Evolutionary conservation across 2,888 invertebrate species (phyloP), one percentile per base, ranked within the genome.

Genomic region (Leptinotarsa rubiginosa): DNA sequence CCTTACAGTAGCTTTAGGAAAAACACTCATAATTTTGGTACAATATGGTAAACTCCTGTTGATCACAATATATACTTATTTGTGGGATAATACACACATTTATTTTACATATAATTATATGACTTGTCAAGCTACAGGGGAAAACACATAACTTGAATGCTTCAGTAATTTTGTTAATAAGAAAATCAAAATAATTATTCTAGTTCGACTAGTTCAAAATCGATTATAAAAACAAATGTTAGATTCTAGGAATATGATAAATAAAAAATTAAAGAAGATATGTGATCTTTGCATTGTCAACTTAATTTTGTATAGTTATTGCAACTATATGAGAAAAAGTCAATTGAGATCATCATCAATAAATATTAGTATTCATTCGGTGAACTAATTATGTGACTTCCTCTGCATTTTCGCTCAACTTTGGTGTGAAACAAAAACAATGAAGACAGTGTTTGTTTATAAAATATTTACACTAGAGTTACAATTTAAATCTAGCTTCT

Each of bases 11-110:
- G 77, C 80, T 80, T 83, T 83, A 79, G 81, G 80, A 84, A 84
- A 83, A 81, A 84, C 84, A 85, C 80, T 76, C 81, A 84, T 78
- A 81, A 85, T 83, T 86, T 87, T 87, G 87, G 86, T 87, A 87
- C 85, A 85, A 84, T 62, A 75, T 56, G 62, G 64, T 69, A 70
- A 54, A 50, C 22, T 69, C 65, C 49, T 22, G 41, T 67, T 66
- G 66, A 12, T 47, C 54, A 56, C 56, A 56, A 22, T 54, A 56
- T 20, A 59, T 25, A 47, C 47, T 47, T 47, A 65, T 65, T 49
- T n/a, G 47, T 49, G 25, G 67, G 47, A 52, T 67, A 52, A 31
- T 41, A 62, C 62, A 41, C 41, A 62, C 62, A 62, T 62, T 62
- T 62, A 59, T 41, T 62, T 62, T 31, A 62, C 25, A 62, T 62